phyloP scores from a whole-genome alignment of 1,140 invertebrate species.

The Heliconius eleuchia region DNA sequence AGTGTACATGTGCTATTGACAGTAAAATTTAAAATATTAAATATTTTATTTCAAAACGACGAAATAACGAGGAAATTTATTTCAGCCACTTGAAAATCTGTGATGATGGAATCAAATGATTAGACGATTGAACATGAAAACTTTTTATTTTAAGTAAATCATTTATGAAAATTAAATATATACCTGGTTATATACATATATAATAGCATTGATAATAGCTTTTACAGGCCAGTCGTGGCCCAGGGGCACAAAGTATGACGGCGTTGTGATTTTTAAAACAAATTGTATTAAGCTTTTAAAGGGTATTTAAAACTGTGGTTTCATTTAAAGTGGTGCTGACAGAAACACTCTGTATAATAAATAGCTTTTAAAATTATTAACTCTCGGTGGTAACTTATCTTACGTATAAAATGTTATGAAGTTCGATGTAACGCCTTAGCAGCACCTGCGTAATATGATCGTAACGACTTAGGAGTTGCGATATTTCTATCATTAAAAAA shows the following conservation, averaged over 20 bases:
- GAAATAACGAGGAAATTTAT: neutral
- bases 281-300: too few relatives aligned
- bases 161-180: neutral
- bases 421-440: constrained; percentile 18
- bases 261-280: too few relatives aligned
- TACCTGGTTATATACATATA: too few relatives aligned
- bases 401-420: constrained; percentile 23
- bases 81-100: neutral
- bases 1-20: neutral
- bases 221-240: too few relatives aligned
- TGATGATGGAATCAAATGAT: neutral
- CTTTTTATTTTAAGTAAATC: neutral
- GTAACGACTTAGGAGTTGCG: constrained; percentile 15
- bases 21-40: neutral
- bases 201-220: too few relatives aligned
- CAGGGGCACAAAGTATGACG: too few relatives aligned
- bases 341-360: too few relatives aligned
- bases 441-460: constrained; percentile 25
- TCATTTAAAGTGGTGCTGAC: too few relatives aligned
- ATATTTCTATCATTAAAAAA: constrained; percentile 12
- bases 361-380: neutral
- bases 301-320: too few relatives aligned
- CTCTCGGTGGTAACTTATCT: neutral
- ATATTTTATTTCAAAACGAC: neutral
- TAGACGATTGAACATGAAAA: neutral